Percentiles rank a stretch among this genome's conserved stretches.
Conservation (phyloP, 2,797 vertebrate genomes). For the Ceryle rudis region DNA sequence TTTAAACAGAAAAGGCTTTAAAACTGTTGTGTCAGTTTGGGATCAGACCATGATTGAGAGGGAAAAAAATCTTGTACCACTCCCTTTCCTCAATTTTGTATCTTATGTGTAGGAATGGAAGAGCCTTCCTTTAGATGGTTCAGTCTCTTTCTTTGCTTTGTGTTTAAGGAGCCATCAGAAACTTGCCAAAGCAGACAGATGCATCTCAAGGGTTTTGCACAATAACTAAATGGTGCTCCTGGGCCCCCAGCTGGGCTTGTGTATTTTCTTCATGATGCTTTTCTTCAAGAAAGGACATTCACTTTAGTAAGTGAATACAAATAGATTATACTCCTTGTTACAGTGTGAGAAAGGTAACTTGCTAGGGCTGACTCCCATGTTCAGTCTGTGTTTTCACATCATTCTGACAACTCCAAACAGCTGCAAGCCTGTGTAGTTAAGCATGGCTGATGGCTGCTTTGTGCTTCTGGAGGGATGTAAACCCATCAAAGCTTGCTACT, state of each 20-base stretch:
- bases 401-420: background rate
- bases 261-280: background rate
- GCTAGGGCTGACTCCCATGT: background rate
- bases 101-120: accelerated
- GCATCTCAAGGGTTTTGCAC: background rate
- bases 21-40: background rate
- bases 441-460: background rate
- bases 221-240: background rate
- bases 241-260: background rate
- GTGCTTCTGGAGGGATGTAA: background rate
- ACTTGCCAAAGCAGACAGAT: background rate
- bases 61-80: background rate
- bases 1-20: background rate
- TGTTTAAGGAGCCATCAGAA: background rate
- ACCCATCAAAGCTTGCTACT: background rate
- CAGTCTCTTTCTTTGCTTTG: background rate
- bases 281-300: background rate
- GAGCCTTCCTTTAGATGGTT: background rate
- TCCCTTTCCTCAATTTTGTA: background rate
- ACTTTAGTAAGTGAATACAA: background rate
- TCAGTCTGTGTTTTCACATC: background rate
- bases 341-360: background rate
- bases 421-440: background rate
- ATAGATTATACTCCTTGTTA: background rate
- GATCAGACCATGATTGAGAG: background rate